Evolutionary conservation across 1,140 invertebrate genomes (phyloP), one percentile per base, ranked within the genome.

Genomic region (Dryas iulia): DNA sequence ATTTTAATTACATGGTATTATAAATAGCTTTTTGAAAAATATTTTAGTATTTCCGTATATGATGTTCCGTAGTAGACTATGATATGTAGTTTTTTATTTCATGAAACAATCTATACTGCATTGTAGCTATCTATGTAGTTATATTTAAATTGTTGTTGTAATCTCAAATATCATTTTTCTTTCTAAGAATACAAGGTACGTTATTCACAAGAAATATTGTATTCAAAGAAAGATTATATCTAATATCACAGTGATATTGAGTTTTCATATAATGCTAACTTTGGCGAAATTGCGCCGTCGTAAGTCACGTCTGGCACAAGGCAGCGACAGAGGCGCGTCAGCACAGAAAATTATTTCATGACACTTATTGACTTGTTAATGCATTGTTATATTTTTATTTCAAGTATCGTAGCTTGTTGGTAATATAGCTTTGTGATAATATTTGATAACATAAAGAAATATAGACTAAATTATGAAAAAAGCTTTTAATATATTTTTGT

Each of bases 231-330:
- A 33, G 18, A 56, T 56, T 63, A 63, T 56, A 54, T 21, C 52
- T 63, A 63, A 21, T 31, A 54, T 54, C 14, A 23, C 25, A 31
- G 28, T 30, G 24, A 61, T 61, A 61, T 61, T 61, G 59, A 52
- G 59, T 62, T 62, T 62, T 25, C n/a, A 25, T 24, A 63, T 63
- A 54, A 63, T 33, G 52, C 26, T 33, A 63, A 54, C 47, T 56
- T 63, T 56, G 52, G 14, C 52, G 52, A 66, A 47, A 66, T 66
- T 52, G 64, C 39, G n/a, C 18, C 54, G 53, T 57, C 73, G 24
- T 68, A 67, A 71, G 79, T 69, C 67, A 69, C 67, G 60, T 69
- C 67, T 63, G 60, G 53, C 23, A 66, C 52, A 52, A 30, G 61
- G 21, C 54, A 53, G 33, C 31, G 54, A 35, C 59, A 30, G 25